These are phyloP conservation scores for Disparrhopalites patrizii DNA, from an alignment of 2,888 invertebrate genomes.

Conservation along the genomic window DNA sequence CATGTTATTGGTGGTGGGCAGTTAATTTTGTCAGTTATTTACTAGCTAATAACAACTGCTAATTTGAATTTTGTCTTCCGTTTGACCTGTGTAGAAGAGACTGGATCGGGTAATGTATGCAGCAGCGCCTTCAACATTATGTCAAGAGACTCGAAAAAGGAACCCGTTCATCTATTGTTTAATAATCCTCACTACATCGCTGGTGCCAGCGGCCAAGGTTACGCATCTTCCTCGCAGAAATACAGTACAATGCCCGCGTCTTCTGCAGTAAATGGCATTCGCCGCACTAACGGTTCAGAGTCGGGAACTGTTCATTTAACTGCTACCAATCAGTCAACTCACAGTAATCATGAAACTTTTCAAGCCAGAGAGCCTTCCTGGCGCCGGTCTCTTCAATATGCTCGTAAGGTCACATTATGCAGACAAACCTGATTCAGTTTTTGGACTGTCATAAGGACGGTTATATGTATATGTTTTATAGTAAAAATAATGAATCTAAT, in stretches of 20 bases:
- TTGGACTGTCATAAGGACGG: too few species aligned
- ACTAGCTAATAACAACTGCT: too few species aligned
- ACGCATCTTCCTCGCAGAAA: background rate
- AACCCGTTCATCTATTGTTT: slow-evolving; percentile 2
- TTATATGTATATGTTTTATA: too few species aligned
- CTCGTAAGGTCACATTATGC: slow-evolving; percentile 42
- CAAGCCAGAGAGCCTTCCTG: slow-evolving; percentile 10
- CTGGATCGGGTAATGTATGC: slow-evolving; percentile 7
- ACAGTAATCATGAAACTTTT: background rate
- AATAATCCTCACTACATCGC: background rate
- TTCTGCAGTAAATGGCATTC: slow-evolving; percentile 13
- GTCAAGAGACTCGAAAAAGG: background rate
- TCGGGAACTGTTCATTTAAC: background rate
- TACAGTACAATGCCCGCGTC: background rate
- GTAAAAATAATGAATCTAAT: too few species aligned
- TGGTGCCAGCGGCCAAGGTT: background rate
- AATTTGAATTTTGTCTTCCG: background rate
- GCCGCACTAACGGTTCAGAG: background rate
- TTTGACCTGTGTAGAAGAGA: background rate
- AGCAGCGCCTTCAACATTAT: slow-evolving; percentile 7
- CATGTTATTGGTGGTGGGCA: too few species aligned
- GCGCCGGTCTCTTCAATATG: slow-evolving; percentile 39
- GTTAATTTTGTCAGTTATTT: too few species aligned
- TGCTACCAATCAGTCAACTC: background rate
- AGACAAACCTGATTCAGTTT: slow-evolving; percentile 44